phyloP scores from a whole-genome alignment of 2,113 vertebrate species.

The Pteruthius melanotis region DNA sequence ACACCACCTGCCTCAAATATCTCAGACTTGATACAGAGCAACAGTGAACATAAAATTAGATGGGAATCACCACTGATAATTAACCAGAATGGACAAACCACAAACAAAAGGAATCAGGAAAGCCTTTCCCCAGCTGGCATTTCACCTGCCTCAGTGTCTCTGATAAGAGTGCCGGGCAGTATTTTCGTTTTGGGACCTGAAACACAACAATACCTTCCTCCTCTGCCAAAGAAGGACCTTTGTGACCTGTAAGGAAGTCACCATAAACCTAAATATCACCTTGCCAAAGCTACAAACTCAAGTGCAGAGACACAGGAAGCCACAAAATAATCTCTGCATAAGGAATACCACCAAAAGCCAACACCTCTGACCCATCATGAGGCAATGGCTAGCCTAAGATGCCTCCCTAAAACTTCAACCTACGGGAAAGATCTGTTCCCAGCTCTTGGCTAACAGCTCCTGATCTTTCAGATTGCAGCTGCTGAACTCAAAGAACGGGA shows the following conservation, averaged over 20 bases:
- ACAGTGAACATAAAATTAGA: background rate
- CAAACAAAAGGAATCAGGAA: background rate
- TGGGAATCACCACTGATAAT: background rate
- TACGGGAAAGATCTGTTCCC: rapidly evolving
- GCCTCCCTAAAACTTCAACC: background rate
- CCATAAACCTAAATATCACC: background rate
- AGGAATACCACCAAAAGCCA: background rate
- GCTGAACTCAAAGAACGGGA: background rate
- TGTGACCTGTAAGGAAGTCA: background rate
- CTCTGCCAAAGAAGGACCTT: background rate
- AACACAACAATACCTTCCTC: background rate
- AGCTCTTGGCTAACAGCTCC: background rate
- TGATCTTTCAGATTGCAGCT: background rate
- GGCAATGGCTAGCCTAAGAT: rapidly evolving
- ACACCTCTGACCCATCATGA: background rate
- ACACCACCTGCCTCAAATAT: background rate
- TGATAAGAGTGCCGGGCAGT: background rate
- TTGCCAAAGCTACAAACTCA: background rate
- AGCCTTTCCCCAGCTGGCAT: background rate
- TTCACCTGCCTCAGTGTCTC: background rate
- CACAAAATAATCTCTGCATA: background rate
- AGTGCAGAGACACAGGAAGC: background rate
- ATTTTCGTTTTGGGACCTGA: background rate
- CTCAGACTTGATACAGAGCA: background rate
- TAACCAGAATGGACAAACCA: background rate